Evolutionary conservation across 2,797 vertebrate genomes (phyloP).

Genomic region (Crypturellus tataupa): DNA sequence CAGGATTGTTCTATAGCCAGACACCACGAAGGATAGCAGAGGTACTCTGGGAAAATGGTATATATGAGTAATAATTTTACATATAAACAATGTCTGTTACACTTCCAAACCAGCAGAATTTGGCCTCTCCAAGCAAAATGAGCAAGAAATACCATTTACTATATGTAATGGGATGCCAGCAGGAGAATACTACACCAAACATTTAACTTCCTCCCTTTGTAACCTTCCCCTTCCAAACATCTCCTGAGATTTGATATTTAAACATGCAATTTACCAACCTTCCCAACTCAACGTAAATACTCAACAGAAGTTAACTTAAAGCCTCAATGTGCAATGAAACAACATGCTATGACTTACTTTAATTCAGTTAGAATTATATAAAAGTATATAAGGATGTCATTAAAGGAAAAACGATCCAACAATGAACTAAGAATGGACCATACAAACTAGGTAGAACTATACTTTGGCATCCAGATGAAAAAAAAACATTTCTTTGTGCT

Average conservation of each 20-base stretch:
- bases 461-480: neutral
- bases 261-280: slow-evolving; percentile 66
- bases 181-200: slow-evolving; percentile 63
- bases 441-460: neutral
- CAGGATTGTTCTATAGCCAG: slow-evolving; percentile 43
- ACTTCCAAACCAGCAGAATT: slow-evolving; percentile 60
- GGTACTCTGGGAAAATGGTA: slow-evolving; percentile 42
- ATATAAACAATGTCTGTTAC: slow-evolving; percentile 61
- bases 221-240: slow-evolving; percentile 56
- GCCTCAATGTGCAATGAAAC: neutral
- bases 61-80: slow-evolving; percentile 67
- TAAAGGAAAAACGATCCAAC: slow-evolving; percentile 34
- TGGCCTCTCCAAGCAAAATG: slow-evolving; percentile 45
- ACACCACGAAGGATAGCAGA: slow-evolving; percentile 25
- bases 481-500: neutral
- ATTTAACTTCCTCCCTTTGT: slow-evolving; percentile 68
- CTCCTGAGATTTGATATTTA: slow-evolving; percentile 71
- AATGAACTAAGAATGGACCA: neutral
- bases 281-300: slow-evolving; percentile 56
- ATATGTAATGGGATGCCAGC: slow-evolving; percentile 53
- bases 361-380: neutral
- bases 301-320: slow-evolving; percentile 48
- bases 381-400: neutral
- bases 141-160: slow-evolving; percentile 64
- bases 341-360: neutral